Conservation (phyloP, 2,888 invertebrate genomes). For the Entomobrya proxima region DNA sequence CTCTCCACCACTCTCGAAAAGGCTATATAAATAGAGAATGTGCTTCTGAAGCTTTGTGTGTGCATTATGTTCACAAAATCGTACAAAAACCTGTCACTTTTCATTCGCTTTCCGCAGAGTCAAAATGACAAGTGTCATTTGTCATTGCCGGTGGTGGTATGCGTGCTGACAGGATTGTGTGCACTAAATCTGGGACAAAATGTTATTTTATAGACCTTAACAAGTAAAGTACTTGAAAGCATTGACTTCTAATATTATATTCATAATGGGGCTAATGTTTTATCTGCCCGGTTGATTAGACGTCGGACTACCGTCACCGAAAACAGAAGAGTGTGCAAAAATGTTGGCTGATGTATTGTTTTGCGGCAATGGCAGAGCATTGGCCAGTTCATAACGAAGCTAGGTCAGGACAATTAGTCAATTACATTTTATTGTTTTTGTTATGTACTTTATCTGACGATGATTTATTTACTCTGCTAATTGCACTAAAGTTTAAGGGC, state of each 20-base stretch:
- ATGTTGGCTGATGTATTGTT: no score
- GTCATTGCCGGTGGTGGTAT: slow-evolving; percentile 18
- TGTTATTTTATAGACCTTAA: neutral
- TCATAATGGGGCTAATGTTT: neutral
- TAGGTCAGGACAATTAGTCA: slow-evolving; percentile 6
- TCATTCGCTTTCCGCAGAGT: slow-evolving; percentile 25
- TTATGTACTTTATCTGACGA: neutral
- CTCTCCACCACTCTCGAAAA: no score
- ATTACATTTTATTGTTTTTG: neutral
- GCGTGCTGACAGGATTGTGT: slow-evolving; percentile 6
- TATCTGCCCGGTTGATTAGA: neutral
- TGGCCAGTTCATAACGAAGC: neutral
- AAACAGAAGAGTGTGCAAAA: no score
- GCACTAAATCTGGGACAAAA: slow-evolving; percentile 2
- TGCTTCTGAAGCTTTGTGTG: no score
- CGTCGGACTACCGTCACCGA: neutral
- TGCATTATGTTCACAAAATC: neutral
- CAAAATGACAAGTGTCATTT: slow-evolving; percentile 39
- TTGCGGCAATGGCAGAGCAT: no score
- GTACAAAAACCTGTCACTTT: neutral
- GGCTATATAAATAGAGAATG: no score
- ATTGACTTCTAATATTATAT: neutral
- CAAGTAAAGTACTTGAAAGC: neutral
- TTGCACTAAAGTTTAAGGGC: neutral
- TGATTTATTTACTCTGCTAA: neutral